Percentiles rank a stretch among this genome's conserved stretches.
phyloP scores from a whole-genome alignment of 2,113 vertebrate species.

The Paraplagusia blochii region DNA sequence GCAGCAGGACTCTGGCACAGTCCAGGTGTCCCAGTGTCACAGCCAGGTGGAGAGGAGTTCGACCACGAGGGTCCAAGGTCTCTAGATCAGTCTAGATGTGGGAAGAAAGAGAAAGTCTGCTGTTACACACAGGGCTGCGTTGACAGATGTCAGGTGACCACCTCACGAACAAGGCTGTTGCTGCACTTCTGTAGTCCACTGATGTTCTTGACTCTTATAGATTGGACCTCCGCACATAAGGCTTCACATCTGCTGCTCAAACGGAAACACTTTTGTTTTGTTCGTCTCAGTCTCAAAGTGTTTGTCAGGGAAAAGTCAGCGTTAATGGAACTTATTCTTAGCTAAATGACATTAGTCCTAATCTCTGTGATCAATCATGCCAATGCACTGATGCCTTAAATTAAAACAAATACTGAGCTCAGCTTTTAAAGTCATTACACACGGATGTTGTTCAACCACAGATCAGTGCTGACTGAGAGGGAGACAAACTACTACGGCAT shows the following conservation, averaged over 20 bases:
- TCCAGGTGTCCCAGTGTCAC: constrained; percentile 92
- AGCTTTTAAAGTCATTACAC: constrained; percentile 2
- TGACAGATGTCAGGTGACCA: no score
- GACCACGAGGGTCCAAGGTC: constrained; percentile 88
- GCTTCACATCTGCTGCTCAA: no score
- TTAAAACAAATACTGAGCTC: constrained; percentile 4
- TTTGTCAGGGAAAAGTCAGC: neutral
- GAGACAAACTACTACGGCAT: no score
- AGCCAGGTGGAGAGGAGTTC: constrained; percentile 92
- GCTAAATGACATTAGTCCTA: constrained; percentile 23
- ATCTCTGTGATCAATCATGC: constrained; percentile 24
- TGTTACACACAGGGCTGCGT: no score
- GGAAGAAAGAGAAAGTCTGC: neutral
- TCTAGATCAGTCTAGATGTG: constrained; percentile 83
- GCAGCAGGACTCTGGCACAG: constrained; percentile 87
- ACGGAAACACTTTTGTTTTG: no score
- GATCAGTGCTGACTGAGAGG: constrained; percentile 7
- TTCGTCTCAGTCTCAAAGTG: no score
- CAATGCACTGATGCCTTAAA: neutral
- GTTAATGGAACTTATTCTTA: constrained; percentile 9
- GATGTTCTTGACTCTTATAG: no score
- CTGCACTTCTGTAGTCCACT: no score
- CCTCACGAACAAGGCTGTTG: no score
- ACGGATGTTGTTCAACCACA: neutral
- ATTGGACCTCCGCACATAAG: no score